These are phyloP conservation scores for Coleophora deauratella DNA, from an alignment of 2,888 invertebrate species.

Conservation along the genomic window DNA sequence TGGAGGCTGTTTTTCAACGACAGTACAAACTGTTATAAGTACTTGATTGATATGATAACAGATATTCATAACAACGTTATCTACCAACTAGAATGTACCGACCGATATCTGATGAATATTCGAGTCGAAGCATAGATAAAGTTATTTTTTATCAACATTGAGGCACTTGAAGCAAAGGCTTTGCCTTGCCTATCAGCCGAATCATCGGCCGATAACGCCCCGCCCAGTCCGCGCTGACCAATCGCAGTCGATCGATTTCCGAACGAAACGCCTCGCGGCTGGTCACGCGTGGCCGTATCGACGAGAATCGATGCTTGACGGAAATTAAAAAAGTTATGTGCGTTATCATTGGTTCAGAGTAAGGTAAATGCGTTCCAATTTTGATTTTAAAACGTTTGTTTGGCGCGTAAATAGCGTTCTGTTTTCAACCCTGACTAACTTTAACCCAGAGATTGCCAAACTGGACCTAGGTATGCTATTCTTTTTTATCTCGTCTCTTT, in stretches of 20 bases:
- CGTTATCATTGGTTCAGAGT: not conserved
- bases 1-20: too few relatives aligned
- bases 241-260: slow-evolving; percentile 61
- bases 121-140: slow-evolving; percentile 1
- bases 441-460: too few relatives aligned
- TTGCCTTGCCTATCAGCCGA: slow-evolving; percentile 38
- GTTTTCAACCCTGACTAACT: too few relatives aligned
- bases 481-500: too few relatives aligned
- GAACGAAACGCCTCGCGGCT: slow-evolving; percentile 37
- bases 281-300: slow-evolving; percentile 7
- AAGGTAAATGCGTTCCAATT: too few relatives aligned
- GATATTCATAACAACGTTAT: too few relatives aligned
- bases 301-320: too few relatives aligned
- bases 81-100: not conserved
- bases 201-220: slow-evolving; percentile 47
- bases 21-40: too few relatives aligned
- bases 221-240: slow-evolving; percentile 56
- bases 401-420: too few relatives aligned
- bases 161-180: not conserved
- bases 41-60: too few relatives aligned
- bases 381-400: too few relatives aligned
- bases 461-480: too few relatives aligned
- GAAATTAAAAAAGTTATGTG: slow-evolving; percentile 2
- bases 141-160: slow-evolving; percentile 1
- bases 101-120: slow-evolving; percentile 7